These are phyloP conservation scores for Drosophila fulvimacula DNA, from an alignment of 2,888 invertebrate species.

Conservation along the genomic window DNA sequence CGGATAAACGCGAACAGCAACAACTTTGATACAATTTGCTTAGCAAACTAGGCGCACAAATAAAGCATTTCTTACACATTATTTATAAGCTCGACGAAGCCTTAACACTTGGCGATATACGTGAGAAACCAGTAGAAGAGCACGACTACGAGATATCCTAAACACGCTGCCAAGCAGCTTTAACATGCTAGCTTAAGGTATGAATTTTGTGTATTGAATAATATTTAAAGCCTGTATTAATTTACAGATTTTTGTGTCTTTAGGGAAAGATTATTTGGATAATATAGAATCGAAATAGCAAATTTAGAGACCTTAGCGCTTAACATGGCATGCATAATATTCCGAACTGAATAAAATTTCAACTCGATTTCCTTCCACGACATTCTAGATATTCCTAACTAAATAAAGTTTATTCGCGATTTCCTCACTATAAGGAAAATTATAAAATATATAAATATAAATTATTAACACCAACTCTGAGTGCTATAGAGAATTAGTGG, in stretches of 20 bases:
- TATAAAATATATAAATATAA: no score
- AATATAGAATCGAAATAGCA: neutral
- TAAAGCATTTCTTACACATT: constrained; percentile 26
- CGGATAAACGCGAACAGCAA: constrained; percentile 28
- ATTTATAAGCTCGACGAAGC: constrained; percentile 46
- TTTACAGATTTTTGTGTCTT: neutral
- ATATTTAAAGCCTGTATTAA: neutral
- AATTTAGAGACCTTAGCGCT: neutral
- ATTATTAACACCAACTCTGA: no score
- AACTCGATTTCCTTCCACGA: neutral
- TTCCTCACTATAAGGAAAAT: neutral
- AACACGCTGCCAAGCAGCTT: neutral
- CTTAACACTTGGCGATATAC: neutral
- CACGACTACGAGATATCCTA: neutral
- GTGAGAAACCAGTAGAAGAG: no score
- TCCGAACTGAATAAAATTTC: neutral
- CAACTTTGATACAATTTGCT: constrained; percentile 26
- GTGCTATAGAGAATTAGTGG: no score
- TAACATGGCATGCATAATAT: neutral
- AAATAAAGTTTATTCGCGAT: no score
- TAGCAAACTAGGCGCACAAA: constrained; percentile 30
- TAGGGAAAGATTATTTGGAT: neutral
- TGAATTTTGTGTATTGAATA: neutral
- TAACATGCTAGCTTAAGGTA: neutral
- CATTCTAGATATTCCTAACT: neutral